Percentiles rank a stretch among this genome's conserved stretches.
Evolutionary conservation across 1,140 invertebrate species (phyloP).

Genomic region (Plectrocnemia conspersa): DNA sequence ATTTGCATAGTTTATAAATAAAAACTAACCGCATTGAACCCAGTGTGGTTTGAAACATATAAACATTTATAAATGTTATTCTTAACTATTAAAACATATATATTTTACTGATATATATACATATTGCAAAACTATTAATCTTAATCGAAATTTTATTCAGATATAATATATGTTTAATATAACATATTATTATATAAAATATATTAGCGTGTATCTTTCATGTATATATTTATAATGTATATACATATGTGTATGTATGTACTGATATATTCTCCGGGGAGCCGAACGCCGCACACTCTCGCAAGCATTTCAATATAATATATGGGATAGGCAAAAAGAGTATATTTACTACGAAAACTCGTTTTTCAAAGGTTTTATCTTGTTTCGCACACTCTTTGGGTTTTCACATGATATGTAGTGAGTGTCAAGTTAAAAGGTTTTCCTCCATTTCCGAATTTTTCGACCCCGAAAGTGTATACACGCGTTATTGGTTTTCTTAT

Average conservation of each 20-base stretch:
- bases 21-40: too few species aligned
- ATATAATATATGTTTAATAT: too few species aligned
- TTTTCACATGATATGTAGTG: constrained; percentile 33
- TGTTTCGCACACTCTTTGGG: constrained; percentile 34
- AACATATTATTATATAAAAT: not conserved
- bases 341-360: constrained; percentile 35
- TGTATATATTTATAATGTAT: not conserved
- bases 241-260: not conserved
- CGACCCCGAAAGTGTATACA: constrained; percentile 20
- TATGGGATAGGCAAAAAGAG: constrained; percentile 33
- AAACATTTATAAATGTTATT: too few species aligned
- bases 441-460: constrained; percentile 24
- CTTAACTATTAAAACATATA: too few species aligned
- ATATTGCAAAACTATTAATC: too few species aligned
- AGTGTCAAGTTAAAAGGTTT: constrained; percentile 36
- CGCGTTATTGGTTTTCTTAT: constrained; percentile 28
- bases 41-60: too few species aligned
- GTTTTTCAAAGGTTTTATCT: constrained; percentile 37
- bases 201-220: not conserved
- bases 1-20: too few species aligned
- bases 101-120: too few species aligned
- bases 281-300: constrained; percentile 11
- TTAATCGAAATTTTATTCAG: too few species aligned
- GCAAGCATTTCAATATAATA: constrained; percentile 32
- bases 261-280: not conserved